A percentile compares a stretch with the other conserved stretches of the same genome.
phyloP scores from a whole-genome alignment of 2,797 vertebrate genomes.

The Prionace glauca region DNA sequence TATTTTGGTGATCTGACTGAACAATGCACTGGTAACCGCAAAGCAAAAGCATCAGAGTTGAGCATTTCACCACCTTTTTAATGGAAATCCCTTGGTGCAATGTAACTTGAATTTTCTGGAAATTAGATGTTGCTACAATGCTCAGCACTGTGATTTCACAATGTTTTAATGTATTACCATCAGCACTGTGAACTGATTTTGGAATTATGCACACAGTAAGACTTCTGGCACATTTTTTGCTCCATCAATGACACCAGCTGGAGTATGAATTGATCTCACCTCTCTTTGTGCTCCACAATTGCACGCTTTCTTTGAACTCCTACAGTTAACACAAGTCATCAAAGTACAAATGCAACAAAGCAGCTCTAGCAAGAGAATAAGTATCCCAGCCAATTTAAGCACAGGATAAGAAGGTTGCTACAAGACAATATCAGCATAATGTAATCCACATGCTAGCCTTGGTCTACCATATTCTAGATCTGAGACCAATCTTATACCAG shows the following conservation, averaged over 20 bases:
- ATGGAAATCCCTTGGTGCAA: not conserved
- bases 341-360: not conserved
- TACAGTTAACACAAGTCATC: not conserved
- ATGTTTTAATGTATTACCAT: not conserved
- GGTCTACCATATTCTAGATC: not conserved
- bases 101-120: not conserved
- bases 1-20: not conserved
- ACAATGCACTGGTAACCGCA: not conserved
- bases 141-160: constrained; percentile 9
- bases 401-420: not conserved
- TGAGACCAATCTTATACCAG: not conserved
- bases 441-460: not conserved
- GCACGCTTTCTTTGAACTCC: not conserved
- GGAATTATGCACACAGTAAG: not conserved
- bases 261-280: not conserved
- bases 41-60: not conserved
- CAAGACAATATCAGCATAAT: not conserved
- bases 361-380: not conserved
- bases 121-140: not conserved
- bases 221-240: not conserved
- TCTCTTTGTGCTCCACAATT: not conserved
- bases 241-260: not conserved
- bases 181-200: not conserved
- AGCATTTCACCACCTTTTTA: not conserved
- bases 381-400: not conserved